A percentile compares a stretch with the other conserved stretches of the same genome.
Conservation (phyloP, 1,140 invertebrate species). For the Zaprionus lachaisei region DNA sequence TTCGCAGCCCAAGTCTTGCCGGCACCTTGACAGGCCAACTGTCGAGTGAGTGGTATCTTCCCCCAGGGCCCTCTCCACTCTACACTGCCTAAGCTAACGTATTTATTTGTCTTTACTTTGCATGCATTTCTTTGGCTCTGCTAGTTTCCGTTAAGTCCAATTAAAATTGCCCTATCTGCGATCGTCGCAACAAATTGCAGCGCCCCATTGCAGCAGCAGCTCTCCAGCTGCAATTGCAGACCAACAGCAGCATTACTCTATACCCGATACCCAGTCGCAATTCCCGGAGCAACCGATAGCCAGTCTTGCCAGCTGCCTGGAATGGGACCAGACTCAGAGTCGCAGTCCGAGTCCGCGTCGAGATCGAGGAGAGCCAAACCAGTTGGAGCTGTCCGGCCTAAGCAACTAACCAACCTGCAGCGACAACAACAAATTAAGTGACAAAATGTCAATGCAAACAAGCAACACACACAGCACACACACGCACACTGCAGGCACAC, state of each 20-base stretch:
- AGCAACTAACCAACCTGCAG: conserved; percentile 48
- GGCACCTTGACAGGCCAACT: conserved; percentile 30
- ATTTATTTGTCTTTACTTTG: conserved; percentile 47
- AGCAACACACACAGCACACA: conserved; percentile 23
- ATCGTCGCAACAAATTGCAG: conserved; percentile 58
- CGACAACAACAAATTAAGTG: conserved; percentile 76
- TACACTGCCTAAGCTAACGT: conserved; percentile 4
- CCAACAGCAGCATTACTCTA: conserved; percentile 42
- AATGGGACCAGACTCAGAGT: conserved; percentile 8
- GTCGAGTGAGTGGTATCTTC: background rate
- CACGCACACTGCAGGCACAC: conserved; percentile 9
- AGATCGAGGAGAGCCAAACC: conserved; percentile 28
- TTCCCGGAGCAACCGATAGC: conserved; percentile 21
- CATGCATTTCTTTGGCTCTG: conserved; percentile 55
- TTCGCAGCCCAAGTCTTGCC: conserved; percentile 35
- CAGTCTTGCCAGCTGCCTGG: conserved; percentile 22
- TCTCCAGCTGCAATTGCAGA: conserved; percentile 29
- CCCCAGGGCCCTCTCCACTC: background rate
- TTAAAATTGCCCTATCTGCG: conserved; percentile 73
- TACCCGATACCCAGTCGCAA: background rate
- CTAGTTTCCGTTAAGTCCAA: conserved; percentile 77
- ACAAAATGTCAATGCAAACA: conserved; percentile 80
- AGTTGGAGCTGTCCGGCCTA: conserved; percentile 36
- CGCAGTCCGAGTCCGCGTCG: background rate
- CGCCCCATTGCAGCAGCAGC: conserved; percentile 38